These are phyloP conservation scores for Limnodromus scolopaceus DNA, from an alignment of 2,797 vertebrate species.

Conservation along the genomic window DNA sequence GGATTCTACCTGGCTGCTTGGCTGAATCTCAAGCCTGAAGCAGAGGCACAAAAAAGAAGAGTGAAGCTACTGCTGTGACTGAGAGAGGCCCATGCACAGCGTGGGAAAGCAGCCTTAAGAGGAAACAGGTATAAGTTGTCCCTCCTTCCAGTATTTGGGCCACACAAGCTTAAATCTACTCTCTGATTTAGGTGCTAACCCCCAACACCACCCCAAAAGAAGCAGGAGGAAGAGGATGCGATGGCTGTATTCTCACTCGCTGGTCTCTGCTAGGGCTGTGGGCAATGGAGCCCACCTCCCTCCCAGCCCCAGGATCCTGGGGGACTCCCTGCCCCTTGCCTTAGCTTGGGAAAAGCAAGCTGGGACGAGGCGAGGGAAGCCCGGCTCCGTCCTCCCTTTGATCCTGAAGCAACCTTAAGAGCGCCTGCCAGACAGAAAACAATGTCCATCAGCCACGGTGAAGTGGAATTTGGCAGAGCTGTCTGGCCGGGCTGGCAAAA, in stretches of 20 bases:
- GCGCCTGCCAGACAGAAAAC: background rate
- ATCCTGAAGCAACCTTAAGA: background rate
- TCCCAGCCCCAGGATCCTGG: background rate
- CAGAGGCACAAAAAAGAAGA: background rate
- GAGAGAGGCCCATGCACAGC: background rate
- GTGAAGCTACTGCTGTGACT: background rate
- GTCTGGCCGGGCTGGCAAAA: background rate
- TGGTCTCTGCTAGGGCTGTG: background rate
- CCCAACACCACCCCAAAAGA: background rate
- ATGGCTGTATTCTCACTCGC: background rate
- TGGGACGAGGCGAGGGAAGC: background rate
- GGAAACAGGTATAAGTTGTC: background rate
- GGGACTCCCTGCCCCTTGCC: background rate
- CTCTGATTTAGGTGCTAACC: background rate
- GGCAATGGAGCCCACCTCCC: background rate
- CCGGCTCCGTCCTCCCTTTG: background rate
- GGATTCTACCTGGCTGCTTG: background rate
- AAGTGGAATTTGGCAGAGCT: background rate
- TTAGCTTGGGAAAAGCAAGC: background rate
- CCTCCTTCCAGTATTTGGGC: background rate
- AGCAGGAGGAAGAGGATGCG: background rate
- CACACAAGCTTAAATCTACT: background rate
- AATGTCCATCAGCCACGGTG: background rate
- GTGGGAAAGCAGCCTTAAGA: background rate
- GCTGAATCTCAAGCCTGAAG: background rate